Evolutionary conservation across 2,113 vertebrate species (phyloP), one percentile per base, ranked within the genome.

Genomic region (Xenopus laevis): DNA sequence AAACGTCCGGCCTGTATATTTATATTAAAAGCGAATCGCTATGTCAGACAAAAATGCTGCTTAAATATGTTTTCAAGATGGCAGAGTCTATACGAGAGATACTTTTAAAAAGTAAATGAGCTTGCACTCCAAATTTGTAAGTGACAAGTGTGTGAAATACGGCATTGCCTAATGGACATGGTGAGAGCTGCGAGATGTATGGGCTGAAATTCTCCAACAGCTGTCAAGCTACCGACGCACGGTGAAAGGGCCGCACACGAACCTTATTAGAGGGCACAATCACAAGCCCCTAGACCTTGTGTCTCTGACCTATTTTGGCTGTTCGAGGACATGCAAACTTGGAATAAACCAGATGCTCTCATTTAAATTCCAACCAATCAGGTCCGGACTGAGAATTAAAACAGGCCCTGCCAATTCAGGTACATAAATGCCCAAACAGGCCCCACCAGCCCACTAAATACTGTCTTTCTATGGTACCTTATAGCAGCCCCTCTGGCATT

Each of bases 161-260:
- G 44, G 62, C 63, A n/a, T 64, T 13, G 59, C 57, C 52, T 76
- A 76, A 69, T 76, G 74, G 66, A 70, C 74, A 16, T 62, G 67
- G 47, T 45, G 74, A 76, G 63, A 68, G 60, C 74, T 68, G 47
- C 13, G 44, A 64, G 65, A 76, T 63, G 69, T 66, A 73, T 66
- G 27, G 17, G 52, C 17, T 58, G 63, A 66, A 73, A 66, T 65
- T 60, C 9, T 23, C 11, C 21, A 15, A 23, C 58, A 60, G 58
- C 18, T 60, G 18, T 18, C 20, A 27, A 60, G 58, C 21, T n/a
- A 40, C 33, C 33, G 6, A 55, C 2, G 53, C 17, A 55, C 2
- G 7, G 17, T 4, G 17, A 2, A 55, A 7, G 4, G 53, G 8
- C 53, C 17, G 8, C 17, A 55, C 52, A 55, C 17, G 16, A 55